Base-by-base conservation (phyloP, 2,888 invertebrate genomes). In the Trichogramma evanescens region DNA sequence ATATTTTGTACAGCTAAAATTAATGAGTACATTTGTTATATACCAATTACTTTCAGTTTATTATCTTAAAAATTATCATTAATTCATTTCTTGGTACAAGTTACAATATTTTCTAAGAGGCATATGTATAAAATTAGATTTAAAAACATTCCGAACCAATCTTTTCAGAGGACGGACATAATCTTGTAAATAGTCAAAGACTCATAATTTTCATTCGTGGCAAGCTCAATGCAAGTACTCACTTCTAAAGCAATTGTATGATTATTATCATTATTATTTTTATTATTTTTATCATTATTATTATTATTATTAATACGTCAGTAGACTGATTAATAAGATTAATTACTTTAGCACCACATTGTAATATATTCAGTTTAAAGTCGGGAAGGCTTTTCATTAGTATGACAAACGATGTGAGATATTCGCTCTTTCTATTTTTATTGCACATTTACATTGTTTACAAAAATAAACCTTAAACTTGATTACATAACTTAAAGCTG, bases 71-170 rank as follows among this genome's bases (percentile, higher is more conserved):
- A 26, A 26, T 26, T 26, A 26, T 26, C 26, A 26, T 26, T 26
- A 26, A 26, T 26, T 26, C 26, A 26, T 26, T 26, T 26, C 26
- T 26, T 2, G 26, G 26, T 26, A 26, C 26, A 26, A 26, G 56
- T 63, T 63, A 63, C 51, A 58, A 46, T 61, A 56, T 56, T 6
- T 58, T 58, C 48, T 10, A 56, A 60, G 56, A 58, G 62, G 57
- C 67, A 70, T 66, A 67, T 66, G 67, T 69, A 70, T 63, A 67
- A 67, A 67, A 68, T 67, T 62, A 68, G 59, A 62, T 54, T 66
- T 65, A 63, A 66, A 66, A 70, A 70, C 67, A 69, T 65, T 69
- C 69, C 69, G 65, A 65, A 68, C 65, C 64, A 43, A 59, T 63
- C 61, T 63, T 54, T 10, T 52, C 54, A 61, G 44, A 66, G 63